These are phyloP conservation scores for Eupithecia pulchellata DNA, from an alignment of 2,888 invertebrate species.

Conservation along the genomic window DNA sequence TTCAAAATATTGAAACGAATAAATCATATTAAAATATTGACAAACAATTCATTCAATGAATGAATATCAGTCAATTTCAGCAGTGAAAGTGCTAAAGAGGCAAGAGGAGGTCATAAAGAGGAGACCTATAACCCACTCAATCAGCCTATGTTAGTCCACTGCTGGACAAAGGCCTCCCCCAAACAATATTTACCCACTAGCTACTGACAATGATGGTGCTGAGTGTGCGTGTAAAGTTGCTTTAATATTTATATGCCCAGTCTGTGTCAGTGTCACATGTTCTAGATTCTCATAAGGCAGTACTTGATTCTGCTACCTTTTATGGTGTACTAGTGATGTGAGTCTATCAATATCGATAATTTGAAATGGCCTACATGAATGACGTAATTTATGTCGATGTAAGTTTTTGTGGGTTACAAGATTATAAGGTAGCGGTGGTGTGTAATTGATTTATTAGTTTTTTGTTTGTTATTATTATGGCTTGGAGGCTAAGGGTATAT, in stretches of 20 bases:
- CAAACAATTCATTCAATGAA: no score
- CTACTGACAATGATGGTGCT: no score
- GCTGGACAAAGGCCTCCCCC: no score
- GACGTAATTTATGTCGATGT: slow-evolving; percentile 22
- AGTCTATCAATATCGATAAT: slow-evolving; percentile 26
- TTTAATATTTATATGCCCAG: not conserved
- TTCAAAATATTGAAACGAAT: no score
- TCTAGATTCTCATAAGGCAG: slow-evolving; percentile 30
- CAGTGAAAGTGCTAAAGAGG: no score
- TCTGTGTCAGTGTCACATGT: slow-evolving; percentile 35
- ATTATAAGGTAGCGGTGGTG: slow-evolving; percentile 15
- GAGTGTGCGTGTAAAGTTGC: no score
- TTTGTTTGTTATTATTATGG: slow-evolving; percentile 13
- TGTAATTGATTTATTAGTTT: slow-evolving; percentile 14
- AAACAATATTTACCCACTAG: no score
- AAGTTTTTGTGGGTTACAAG: slow-evolving; percentile 23
- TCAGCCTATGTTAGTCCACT: no score
- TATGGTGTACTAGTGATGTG: slow-evolving; percentile 31
- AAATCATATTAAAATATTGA: no score
- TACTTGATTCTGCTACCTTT: slow-evolving; percentile 28
- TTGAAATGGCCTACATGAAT: slow-evolving; percentile 29
- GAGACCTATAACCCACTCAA: no score
- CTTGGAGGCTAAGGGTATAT: not conserved
- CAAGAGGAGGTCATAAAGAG: no score
- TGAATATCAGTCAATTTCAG: no score